phyloP scores from a whole-genome alignment of 2,888 invertebrate species.

The Dendrolimus pini region DNA sequence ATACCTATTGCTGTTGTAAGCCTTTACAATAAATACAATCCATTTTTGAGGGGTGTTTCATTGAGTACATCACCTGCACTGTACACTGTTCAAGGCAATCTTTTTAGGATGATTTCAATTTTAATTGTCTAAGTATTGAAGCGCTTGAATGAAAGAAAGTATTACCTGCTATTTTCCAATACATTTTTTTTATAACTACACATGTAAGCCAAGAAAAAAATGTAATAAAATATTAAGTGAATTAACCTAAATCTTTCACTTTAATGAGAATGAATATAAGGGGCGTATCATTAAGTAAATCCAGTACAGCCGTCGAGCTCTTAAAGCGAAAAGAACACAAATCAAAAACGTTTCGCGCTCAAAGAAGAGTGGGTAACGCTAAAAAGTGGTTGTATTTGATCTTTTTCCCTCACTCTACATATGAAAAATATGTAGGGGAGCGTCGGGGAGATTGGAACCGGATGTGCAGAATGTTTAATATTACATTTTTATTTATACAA shows the following conservation, averaged over 20 bases:
- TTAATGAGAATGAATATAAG: background rate
- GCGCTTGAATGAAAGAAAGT: no score
- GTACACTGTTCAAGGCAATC: no score
- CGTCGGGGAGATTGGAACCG: background rate
- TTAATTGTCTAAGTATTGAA: no score
- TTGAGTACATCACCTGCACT: no score
- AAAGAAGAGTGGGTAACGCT: slow-evolving; percentile 1
- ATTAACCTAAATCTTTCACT: background rate
- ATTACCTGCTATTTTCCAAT: no score
- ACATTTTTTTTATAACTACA: background rate
- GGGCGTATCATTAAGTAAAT: background rate
- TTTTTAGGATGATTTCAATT: no score
- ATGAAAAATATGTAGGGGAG: background rate
- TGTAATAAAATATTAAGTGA: background rate
- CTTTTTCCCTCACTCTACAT: slow-evolving; percentile 1
- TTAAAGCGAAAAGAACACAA: background rate
- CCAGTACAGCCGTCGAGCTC: background rate
- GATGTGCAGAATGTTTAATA: background rate
- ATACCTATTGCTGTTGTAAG: no score
- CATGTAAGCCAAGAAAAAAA: background rate
- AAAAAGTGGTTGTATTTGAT: slow-evolving; percentile 4
- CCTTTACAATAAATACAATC: no score
- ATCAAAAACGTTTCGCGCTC: background rate
- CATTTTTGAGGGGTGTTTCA: no score
- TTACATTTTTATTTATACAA: no score